Evolutionary conservation across 2,797 vertebrate species (phyloP), one percentile per base, ranked within the genome.

Genomic region (Amphiprion clarkii): DNA sequence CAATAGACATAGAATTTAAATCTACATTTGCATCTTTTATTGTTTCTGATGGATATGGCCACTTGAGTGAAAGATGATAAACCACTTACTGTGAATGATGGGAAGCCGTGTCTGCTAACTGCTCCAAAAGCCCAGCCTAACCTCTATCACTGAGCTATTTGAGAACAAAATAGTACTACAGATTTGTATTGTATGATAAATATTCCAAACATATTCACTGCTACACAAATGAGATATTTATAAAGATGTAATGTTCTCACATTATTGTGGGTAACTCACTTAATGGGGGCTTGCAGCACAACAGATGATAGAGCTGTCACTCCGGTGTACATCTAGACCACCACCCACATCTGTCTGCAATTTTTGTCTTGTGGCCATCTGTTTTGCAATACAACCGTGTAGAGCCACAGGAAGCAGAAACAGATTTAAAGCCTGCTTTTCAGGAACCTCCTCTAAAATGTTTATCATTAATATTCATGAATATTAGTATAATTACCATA

Each of bases 271-370:
- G 27, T 59, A 74, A 74, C 53, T 77, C 64, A 63, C 49, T 72
- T 79, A 82, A 78, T 70, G 46, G 56, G 67, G 66, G 69, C 84
- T 78, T 12, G 10, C 51, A 70, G 70, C 23, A 74, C 64, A 74
- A 53, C 75, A 49, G 59, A 85, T 60, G 71, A 86, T 81, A 36
- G 56, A 74, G 82, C 77, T 85, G 77, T 88, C 82, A 82, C 57
- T 78, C 48, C n/a, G 23, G 49, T 65, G 67, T 49, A 19, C 60
- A 74, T 86, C 65, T 78, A 46, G 77, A 85, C 71, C 78, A 83
- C 73, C 71, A 78, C 65, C 67, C 83, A 79, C 84, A 88, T 83
- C 79, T 84, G 86, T 76, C 80, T 83, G 55, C 4, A 19, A 60
- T 61, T 57, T 76, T 64, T 78, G 64, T 88, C 68, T 73, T 59